These are phyloP conservation scores for Neoitamus cyanurus DNA, from an alignment of 2,888 invertebrate genomes.

Conservation along the genomic window DNA sequence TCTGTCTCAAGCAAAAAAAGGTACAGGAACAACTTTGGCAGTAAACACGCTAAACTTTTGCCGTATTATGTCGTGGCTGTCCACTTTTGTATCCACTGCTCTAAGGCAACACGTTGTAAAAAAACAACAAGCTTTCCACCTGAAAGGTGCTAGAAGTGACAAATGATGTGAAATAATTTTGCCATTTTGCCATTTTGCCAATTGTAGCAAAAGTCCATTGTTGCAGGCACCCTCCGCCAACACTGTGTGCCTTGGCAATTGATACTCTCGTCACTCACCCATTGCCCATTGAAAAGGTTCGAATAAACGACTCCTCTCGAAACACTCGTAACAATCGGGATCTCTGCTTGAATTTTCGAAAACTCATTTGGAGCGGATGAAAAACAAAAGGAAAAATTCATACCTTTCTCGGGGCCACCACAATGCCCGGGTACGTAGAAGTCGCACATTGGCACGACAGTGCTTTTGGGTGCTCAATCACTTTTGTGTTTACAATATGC, in stretches of 20 bases:
- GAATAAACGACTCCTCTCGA: neutral
- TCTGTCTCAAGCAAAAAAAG: neutral
- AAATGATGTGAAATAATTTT: neutral
- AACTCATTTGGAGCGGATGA: neutral
- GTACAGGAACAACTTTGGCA: neutral
- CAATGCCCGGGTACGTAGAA: neutral
- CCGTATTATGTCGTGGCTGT: neutral
- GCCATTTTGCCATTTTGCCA: neutral
- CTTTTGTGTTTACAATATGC: constrained; percentile 19
- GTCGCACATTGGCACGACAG: neutral
- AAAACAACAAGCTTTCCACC: neutral
- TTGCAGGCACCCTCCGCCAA: neutral
- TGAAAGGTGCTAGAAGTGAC: neutral
- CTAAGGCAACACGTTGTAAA: neutral
- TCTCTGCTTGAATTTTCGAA: neutral
- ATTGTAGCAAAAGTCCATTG: neutral
- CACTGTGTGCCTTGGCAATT: neutral
- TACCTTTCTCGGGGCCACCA: neutral
- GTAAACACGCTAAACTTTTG: neutral
- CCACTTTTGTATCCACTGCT: neutral
- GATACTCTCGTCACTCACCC: neutral
- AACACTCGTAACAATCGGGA: neutral
- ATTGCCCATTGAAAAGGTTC: neutral
- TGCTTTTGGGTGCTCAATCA: constrained; percentile 32
- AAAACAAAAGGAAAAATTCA: neutral